phyloP scores from a whole-genome alignment of 2,113 vertebrate species.

The Chloropsis cyanopogon region DNA sequence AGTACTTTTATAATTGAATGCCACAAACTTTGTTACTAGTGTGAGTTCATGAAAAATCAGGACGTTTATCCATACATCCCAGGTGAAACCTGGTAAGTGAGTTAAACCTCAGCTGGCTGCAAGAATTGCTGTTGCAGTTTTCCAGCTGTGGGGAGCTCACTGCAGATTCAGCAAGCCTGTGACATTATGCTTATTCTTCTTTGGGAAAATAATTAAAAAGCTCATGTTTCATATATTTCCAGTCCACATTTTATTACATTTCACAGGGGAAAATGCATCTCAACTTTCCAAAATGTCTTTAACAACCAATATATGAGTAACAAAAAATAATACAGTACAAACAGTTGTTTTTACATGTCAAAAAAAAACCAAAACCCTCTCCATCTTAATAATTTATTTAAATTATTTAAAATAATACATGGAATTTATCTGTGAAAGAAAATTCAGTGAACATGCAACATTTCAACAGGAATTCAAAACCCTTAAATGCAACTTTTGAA shows the following conservation, averaged over 20 bases:
- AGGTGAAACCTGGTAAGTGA: neutral
- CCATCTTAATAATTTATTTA: neutral
- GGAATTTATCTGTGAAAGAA: neutral
- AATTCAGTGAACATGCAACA: neutral
- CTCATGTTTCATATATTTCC: neutral
- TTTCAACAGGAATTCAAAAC: neutral
- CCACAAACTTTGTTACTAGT: neutral
- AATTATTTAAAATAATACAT: neutral
- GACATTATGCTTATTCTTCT: conserved; percentile 38
- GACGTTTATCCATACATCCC: neutral
- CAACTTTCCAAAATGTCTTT: neutral
- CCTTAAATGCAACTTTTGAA: neutral
- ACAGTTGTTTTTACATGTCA: neutral
- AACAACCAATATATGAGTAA: neutral
- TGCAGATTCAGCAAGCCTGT: conserved; percentile 30
- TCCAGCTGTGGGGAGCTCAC: neutral
- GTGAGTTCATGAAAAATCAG: neutral
- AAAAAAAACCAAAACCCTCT: neutral
- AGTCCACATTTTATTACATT: neutral
- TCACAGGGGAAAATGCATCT: neutral
- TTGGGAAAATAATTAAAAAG: neutral
- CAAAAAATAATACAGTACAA: neutral
- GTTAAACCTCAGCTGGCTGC: neutral
- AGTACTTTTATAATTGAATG: neutral
- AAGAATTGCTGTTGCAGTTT: neutral